A percentile compares a stretch with the other conserved stretches of the same genome.
Evolutionary conservation across 2,797 vertebrate genomes (phyloP).

Genomic region (Pangasius larnaudii): DNA sequence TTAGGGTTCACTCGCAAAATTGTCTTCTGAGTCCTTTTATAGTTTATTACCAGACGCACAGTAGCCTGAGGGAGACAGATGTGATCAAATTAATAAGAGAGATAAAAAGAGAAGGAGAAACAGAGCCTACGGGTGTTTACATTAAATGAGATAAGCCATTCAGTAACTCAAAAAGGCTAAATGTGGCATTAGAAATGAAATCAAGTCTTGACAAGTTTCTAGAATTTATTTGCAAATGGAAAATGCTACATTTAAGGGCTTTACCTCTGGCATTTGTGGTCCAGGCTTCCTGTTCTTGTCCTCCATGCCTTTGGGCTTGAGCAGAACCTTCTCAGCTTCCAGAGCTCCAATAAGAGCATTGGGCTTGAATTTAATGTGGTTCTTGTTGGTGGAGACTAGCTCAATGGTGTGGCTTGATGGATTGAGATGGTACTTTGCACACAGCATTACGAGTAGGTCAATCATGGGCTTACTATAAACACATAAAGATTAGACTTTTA

Average conservation of each 20-base stretch:
- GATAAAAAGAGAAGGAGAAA: not conserved
- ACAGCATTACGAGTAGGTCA: constrained; percentile 93
- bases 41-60: constrained; percentile 95
- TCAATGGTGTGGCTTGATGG: constrained; percentile 92
- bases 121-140: constrained; percentile 12
- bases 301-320: constrained; percentile 88
- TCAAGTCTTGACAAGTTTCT: not conserved
- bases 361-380: constrained; percentile 90
- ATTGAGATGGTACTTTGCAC: constrained; percentile 93
- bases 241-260: not conserved
- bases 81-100: constrained; percentile 4
- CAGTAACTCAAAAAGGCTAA: constrained; percentile 9
- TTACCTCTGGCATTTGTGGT: constrained; percentile 92
- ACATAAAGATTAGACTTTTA: constrained; percentile 23
- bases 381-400: constrained; percentile 85
- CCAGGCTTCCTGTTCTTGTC: constrained; percentile 84
- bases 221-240: not conserved
- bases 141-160: constrained; percentile 17
- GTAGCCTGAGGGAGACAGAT: constrained; percentile 82
- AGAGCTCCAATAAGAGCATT: constrained; percentile 90
- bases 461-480: constrained; percentile 90
- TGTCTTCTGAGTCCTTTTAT: constrained; percentile 93
- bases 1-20: constrained; percentile 90
- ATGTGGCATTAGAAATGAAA: not conserved
- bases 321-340: constrained; percentile 87